Percentiles rank a stretch among this genome's conserved stretches.
These are phyloP conservation scores for Macropis europaea DNA, from an alignment of 2,888 invertebrate species.

Conservation along the genomic window DNA sequence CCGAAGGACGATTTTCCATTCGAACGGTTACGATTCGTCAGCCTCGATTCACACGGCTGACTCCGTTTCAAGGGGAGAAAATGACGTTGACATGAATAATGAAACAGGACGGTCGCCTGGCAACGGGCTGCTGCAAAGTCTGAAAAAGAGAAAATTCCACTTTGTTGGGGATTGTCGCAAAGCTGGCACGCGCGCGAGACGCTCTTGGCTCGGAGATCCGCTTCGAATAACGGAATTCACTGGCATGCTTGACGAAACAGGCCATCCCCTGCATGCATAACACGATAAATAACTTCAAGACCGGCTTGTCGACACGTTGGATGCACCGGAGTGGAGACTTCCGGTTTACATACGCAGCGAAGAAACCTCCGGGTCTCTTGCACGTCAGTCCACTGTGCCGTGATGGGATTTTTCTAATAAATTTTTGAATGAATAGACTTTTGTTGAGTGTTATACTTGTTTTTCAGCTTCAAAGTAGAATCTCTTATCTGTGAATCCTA, in stretches of 20 bases:
- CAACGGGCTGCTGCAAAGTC: background rate
- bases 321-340: background rate
- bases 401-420: no score
- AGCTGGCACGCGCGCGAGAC: conserved; percentile 24
- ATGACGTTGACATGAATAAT: conserved; percentile 36
- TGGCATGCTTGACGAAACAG: conserved; percentile 2
- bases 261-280: conserved; percentile 30
- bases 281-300: conserved; percentile 36
- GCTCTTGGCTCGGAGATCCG: conserved; percentile 11
- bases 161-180: background rate
- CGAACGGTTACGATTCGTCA: conserved; percentile 14
- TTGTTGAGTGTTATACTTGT: no score
- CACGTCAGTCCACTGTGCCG: no score
- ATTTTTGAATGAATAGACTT: no score
- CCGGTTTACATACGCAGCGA: conserved; percentile 1
- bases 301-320: conserved; percentile 22
- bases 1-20: conserved; percentile 29
- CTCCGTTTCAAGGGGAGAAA: conserved; percentile 2
- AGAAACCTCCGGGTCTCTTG: no score
- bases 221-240: conserved; percentile 25
- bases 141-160: conserved; percentile 1
- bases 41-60: conserved; percentile 30
- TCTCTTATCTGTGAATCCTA: no score
- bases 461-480: no score
- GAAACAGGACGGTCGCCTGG: conserved; percentile 32